Evolutionary conservation across 2,797 vertebrate genomes (phyloP).

Genomic region (Lepus oiostolus): DNA sequence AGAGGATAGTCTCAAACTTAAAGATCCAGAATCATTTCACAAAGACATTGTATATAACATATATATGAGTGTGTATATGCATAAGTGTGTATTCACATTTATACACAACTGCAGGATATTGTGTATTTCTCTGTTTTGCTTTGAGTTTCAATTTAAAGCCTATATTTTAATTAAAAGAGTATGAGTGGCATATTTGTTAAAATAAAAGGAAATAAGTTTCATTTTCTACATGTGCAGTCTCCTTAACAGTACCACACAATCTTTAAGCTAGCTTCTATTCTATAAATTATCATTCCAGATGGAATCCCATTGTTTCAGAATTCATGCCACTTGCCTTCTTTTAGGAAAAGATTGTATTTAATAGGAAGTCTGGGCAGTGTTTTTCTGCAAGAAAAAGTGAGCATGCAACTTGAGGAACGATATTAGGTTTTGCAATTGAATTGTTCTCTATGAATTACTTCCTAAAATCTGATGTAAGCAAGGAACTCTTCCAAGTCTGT

Average conservation of each 20-base stretch:
- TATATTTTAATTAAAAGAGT: not conserved
- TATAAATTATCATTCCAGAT: constrained; percentile 72
- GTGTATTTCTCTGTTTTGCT: not conserved
- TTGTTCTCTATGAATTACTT: constrained; percentile 81
- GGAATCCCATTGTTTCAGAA: constrained; percentile 73
- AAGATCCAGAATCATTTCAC: constrained; percentile 24
- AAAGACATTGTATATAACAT: not conserved
- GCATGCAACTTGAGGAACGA: constrained; percentile 64
- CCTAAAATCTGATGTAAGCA: constrained; percentile 80
- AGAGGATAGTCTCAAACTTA: not conserved
- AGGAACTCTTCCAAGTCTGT: constrained; percentile 72
- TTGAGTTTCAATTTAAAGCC: constrained; percentile 7
- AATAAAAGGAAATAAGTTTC: constrained; percentile 22
- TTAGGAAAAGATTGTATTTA: constrained; percentile 73
- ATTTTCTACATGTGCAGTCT: not conserved
- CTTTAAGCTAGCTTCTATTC: constrained; percentile 14
- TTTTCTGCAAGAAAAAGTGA: constrained; percentile 69
- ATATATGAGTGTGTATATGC: not conserved
- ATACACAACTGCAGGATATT: not conserved
- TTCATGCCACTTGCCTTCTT: constrained; percentile 57
- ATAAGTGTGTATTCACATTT: not conserved
- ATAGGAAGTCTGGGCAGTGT: constrained; percentile 76
- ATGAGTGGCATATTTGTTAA: not conserved
- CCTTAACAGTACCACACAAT: not conserved
- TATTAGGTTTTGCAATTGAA: constrained; percentile 76